Base-by-base conservation (phyloP, 2,113 vertebrate genomes). In the Chionis minor region DNA sequence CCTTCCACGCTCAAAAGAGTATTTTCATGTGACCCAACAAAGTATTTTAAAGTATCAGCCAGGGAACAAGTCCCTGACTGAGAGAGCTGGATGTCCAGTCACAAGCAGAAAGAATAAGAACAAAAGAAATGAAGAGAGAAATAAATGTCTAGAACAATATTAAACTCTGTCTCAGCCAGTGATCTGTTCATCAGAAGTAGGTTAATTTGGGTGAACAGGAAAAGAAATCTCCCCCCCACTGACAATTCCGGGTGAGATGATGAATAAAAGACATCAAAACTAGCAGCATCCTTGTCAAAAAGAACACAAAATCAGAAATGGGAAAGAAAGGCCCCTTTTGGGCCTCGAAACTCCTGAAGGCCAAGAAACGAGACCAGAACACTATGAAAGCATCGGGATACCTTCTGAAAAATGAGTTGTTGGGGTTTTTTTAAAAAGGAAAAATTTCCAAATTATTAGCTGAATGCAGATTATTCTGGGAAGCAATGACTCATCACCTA, bases 401-500 rank as follows among this genome's bases (percentile, higher is more conserved):
- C 16, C 21, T 55, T 62, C 71, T 81, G 32, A 32, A 92, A 92
- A 89, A 74, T 33, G 6, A 55, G 33, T 9, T 38, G 38, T 38
- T 38, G 38, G 38, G 38, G 8, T 44, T 61, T 44, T 61, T 74
- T 49, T 3, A 51, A 71, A 62, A 40, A 58, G 38, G 16, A 62
- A 49, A 19, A 32, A 27, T 71, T 91, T 66, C 73, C 73, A 86
- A 63, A 71, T 80, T 86, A 67, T 71, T 77, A 44, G 28, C 22
- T 77, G 72, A 92, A 89, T 56, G 70, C 16, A 70, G 51, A 58
- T 92, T 86, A 88, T 87, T 95, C 52, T 91, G 73, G 66, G 58
- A 92, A 94, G 61, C 78, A 90, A 47, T 82, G 84, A 91, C 77
- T 88, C 88, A 94, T 81, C 69, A 63, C 81, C 81, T 67, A 79